Conservation (phyloP, 2,888 invertebrate genomes). For the Tinea pellionella region DNA sequence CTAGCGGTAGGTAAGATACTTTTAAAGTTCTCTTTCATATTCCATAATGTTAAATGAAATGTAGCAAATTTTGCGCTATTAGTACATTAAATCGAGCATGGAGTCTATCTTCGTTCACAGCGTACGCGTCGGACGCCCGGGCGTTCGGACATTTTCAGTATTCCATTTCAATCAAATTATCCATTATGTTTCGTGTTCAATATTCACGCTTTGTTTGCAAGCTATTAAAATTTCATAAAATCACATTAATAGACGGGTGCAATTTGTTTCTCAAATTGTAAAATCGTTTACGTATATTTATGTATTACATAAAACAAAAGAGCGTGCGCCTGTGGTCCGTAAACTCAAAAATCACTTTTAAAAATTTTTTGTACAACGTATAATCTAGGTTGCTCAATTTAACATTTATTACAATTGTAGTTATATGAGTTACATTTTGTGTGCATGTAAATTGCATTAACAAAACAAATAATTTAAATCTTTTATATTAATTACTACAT, state of each 20-base stretch:
- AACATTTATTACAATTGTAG: too few relatives aligned
- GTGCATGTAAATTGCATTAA: too few relatives aligned
- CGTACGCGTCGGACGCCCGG: not conserved
- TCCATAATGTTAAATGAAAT: conserved; percentile 5
- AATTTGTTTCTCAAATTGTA: not conserved
- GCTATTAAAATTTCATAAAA: not conserved
- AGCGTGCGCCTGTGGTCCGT: too few relatives aligned
- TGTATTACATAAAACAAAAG: not conserved
- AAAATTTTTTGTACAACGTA: too few relatives aligned
- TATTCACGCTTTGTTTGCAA: not conserved
- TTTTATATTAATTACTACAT: too few relatives aligned
- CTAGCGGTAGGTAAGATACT: too few relatives aligned
- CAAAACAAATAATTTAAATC: too few relatives aligned
- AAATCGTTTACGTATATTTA: not conserved
- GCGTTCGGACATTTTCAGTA: not conserved
- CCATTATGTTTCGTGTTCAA: not conserved
- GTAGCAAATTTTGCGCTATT: conserved; percentile 4
- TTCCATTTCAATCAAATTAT: conserved; percentile 71
- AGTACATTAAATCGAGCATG: conserved; percentile 9
- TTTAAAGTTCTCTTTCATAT: not conserved
- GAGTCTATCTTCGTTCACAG: conserved; percentile 6
- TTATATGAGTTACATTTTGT: too few relatives aligned
- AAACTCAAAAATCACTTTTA: too few relatives aligned
- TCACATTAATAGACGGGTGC: not conserved
- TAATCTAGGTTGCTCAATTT: too few relatives aligned